These are phyloP conservation scores for Caenorhabditis elegans DNA, from an alignment of 1,140 invertebrate species.

Conservation along the genomic window WBcel235 BX284605.5:8776501-8777000, in stretches of 20 bases:
- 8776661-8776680: neutral
- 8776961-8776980: neutral
- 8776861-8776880: no score
- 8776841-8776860: no score
- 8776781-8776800: neutral
- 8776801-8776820: slow-evolving; percentile 27
- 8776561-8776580: neutral
- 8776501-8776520: slow-evolving; percentile 32
- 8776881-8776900: no score
- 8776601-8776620: neutral
- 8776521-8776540: neutral
- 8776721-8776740: neutral
- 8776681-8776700: neutral
- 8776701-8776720: neutral
- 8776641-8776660: neutral
- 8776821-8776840: slow-evolving; percentile 23
- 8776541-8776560: neutral
- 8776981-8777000: slow-evolving; percentile 37
- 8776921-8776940: slow-evolving; percentile 38
- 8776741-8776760: neutral
- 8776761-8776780: slow-evolving; percentile 33
- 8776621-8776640: neutral
- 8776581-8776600: neutral
- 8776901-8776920: slow-evolving; percentile 41
- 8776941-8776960: slow-evolving; percentile 30